Percentiles rank a stretch among this genome's conserved stretches.
Evolutionary conservation across 2,888 invertebrate genomes (phyloP).

Genomic region (Leucoptera coffeella): DNA sequence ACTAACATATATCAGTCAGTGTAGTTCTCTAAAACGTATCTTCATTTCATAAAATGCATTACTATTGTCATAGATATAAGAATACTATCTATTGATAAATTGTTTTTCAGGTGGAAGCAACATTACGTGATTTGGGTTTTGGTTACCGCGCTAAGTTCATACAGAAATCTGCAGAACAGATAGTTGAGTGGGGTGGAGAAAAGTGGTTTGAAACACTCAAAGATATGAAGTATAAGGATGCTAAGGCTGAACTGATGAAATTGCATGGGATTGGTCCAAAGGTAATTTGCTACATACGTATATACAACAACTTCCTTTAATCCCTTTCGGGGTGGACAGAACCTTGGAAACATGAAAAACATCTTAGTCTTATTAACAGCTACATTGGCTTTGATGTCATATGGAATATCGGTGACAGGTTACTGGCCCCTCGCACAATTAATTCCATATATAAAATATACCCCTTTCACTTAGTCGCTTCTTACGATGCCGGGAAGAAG

Average conservation of each 20-base stretch:
- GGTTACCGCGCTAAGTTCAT: constrained; percentile 89
- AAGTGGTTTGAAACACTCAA: constrained; percentile 69
- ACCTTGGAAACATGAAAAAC: neutral
- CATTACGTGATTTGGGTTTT: constrained; percentile 69
- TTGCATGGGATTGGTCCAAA: constrained; percentile 91
- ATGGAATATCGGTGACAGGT: no score
- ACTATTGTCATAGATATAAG: no score
- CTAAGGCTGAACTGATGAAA: constrained; percentile 66
- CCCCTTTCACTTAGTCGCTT: no score
- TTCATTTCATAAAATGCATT: no score
- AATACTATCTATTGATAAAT: no score
- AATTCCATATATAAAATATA: no score
- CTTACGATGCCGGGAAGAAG: no score
- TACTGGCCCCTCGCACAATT: no score
- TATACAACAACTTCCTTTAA: neutral
- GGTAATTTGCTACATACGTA: constrained; percentile 31
- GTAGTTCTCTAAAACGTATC: no score
- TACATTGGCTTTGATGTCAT: no score
- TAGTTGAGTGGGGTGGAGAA: constrained; percentile 62
- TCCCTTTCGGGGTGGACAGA: neutral
- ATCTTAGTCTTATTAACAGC: no score
- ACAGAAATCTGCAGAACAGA: constrained; percentile 62
- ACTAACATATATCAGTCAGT: no score
- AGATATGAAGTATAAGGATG: constrained; percentile 62
- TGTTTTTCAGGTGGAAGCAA: constrained; percentile 56